Base-by-base conservation (phyloP, 2,888 invertebrate species). In the Seladonia tumulorum region DNA sequence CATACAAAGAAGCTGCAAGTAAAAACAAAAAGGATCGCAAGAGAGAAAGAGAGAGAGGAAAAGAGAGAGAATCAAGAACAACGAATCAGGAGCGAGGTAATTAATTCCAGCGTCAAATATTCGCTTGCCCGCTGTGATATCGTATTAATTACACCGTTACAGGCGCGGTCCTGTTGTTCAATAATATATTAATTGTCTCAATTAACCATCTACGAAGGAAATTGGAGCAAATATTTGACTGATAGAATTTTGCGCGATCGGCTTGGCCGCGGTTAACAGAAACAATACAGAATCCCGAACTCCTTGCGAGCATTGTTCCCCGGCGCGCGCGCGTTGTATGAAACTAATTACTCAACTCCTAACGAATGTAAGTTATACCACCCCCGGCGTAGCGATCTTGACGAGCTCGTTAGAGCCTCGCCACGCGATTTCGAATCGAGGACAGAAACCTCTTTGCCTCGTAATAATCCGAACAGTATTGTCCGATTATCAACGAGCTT, bases 361-460 rank as follows among this genome's bases (percentile, higher is more conserved):
- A 83, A 84, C 84, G 84, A 84, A 83, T 84, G 74, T 84, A 83
- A 83, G 84, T 83, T 78, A 71, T 70, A 47, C 57, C 76, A 47
- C 66, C 73, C 68, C 18, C 29, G 66, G 83, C 77, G 75, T 78
- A 84, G 84, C 73, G 76, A 76, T 76, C 85, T 84, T 76, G 76
- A 79, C 68, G 76, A 79, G 79, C 85, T 85, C 85, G 85, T 85
- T 85, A 84, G 79, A 79, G 60, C 42, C 68, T 76, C 85, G 75
- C 79, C 63, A 53, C 47, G 47, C 79, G 72, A 63, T 84, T 78
- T 53, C 60, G 73, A 85, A 79, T 85, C 79, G 84, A 79, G 76
- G 79, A 79, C 60, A 76, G 70, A 29, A 16, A 29, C 25, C 79
- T 57, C 42, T 83, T 83, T 29, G 16, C 60, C 83, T 57, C 53